A percentile compares a stretch with the other conserved stretches of the same genome.
These are phyloP conservation scores for Vandiemenella viatica DNA, from an alignment of 2,888 invertebrate species.

Conservation along the genomic window DNA sequence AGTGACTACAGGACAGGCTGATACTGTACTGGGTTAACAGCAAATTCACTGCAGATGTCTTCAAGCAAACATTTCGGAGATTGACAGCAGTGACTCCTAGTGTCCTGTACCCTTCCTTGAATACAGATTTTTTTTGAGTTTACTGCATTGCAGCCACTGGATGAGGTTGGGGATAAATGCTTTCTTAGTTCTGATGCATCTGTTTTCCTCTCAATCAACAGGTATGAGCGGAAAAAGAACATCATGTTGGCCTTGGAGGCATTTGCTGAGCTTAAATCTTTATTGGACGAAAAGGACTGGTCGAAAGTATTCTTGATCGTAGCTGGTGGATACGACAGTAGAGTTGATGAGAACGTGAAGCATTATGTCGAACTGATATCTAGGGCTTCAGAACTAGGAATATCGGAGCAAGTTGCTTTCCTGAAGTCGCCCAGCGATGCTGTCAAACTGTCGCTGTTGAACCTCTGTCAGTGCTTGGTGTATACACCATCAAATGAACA, in stretches of 20 bases:
- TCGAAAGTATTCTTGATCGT: slow-evolving; percentile 66
- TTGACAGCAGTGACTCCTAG: slow-evolving; percentile 50
- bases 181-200: slow-evolving; percentile 29
- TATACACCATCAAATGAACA: slow-evolving; percentile 97
- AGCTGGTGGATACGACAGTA: slow-evolving; percentile 91
- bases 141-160: too few species aligned
- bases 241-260: slow-evolving; percentile 72
- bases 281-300: slow-evolving; percentile 41
- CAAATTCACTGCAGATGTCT: slow-evolving; percentile 82
- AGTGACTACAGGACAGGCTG: slow-evolving; percentile 69
- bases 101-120: slow-evolving; percentile 88
- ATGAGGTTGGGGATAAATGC: too few species aligned
- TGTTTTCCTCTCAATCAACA: slow-evolving; percentile 84
- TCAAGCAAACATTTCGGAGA: slow-evolving; percentile 67
- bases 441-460: slow-evolving; percentile 69
- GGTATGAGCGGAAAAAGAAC: slow-evolving; percentile 95
- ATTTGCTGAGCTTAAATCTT: slow-evolving; percentile 47
- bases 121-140: slow-evolving; percentile 59
- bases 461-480: slow-evolving; percentile 59
- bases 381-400: slow-evolving; percentile 44
- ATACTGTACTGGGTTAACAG: slow-evolving; percentile 91
- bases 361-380: slow-evolving; percentile 59
- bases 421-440: slow-evolving; percentile 75
- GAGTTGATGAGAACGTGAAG: slow-evolving; percentile 73
- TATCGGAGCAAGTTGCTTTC: slow-evolving; percentile 62